Evolutionary conservation across 2,113 vertebrate species (phyloP).

Genomic region (Hydrochoerus hydrochaeris): DNA sequence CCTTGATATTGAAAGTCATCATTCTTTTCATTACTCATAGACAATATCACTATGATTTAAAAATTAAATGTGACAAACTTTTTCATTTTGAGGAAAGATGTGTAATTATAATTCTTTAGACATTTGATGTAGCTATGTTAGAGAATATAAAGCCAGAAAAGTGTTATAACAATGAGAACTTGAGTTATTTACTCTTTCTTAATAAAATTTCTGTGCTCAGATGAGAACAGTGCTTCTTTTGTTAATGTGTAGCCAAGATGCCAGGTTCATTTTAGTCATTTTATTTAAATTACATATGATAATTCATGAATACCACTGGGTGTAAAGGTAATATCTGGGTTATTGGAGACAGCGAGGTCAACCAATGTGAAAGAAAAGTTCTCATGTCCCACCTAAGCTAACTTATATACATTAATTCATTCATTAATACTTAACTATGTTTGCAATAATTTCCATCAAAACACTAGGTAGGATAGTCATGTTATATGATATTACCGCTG

Average conservation of each 20-base stretch:
- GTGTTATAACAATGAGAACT: conserved; percentile 25
- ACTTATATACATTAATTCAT: background rate
- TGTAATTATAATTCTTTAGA: conserved; percentile 64
- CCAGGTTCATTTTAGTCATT: conserved; percentile 16
- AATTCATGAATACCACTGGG: background rate
- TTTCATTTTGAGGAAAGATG: conserved; percentile 74
- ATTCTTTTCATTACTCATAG: conserved; percentile 83
- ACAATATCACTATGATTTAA: conserved; percentile 76
- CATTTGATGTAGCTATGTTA: conserved; percentile 60
- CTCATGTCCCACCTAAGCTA: background rate
- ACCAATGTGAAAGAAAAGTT: conserved; percentile 12
- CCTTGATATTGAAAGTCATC: conserved; percentile 82
- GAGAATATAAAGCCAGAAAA: conserved; percentile 51
- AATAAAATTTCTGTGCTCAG: conserved; percentile 46
- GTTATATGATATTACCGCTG: background rate
- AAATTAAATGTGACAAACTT: conserved; percentile 75
- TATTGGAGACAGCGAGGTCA: background rate
- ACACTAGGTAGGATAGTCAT: background rate
- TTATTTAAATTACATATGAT: background rate
- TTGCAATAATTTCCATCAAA: conserved; percentile 11
- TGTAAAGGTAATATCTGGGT: background rate
- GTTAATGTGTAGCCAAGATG: background rate
- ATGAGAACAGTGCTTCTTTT: conserved; percentile 39
- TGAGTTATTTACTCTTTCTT: conserved; percentile 62
- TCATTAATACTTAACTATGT: background rate